Evolutionary conservation across 1,140 invertebrate genomes (phyloP).

Genomic region (Adoxophyes honmai): DNA sequence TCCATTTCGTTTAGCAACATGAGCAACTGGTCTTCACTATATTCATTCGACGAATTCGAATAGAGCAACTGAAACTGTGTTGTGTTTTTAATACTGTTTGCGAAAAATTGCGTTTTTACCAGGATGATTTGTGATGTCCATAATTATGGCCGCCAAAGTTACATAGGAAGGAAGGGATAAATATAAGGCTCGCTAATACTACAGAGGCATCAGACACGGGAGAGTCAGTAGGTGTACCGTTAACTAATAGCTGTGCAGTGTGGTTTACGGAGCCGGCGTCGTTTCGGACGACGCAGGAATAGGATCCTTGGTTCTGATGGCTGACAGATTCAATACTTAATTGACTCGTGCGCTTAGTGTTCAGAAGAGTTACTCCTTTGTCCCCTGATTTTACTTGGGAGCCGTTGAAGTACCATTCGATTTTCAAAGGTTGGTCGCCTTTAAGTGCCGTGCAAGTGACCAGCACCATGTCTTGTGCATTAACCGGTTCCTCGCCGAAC

Average conservation of each 20-base stretch:
- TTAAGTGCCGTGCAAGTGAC: constrained; percentile 78
- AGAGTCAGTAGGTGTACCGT: constrained; percentile 75
- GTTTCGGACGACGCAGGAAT: constrained; percentile 84
- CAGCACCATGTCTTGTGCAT: constrained; percentile 79
- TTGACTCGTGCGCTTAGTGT: constrained; percentile 81
- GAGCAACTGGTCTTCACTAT: constrained; percentile 78
- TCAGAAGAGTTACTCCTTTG: constrained; percentile 80
- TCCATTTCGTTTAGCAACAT: constrained; percentile 84
- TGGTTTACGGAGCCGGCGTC: constrained; percentile 80
- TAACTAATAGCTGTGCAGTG: constrained; percentile 82
- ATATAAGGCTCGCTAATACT: constrained; percentile 33
- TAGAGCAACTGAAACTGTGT: constrained; percentile 66
- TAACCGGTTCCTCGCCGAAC: constrained; percentile 77
- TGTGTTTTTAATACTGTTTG: constrained; percentile 10
- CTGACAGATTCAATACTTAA: constrained; percentile 83
- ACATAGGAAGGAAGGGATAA: constrained; percentile 35
- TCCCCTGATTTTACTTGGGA: constrained; percentile 64
- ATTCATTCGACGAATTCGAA: constrained; percentile 74
- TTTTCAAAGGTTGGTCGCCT: constrained; percentile 82
- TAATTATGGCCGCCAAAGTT: constrained; percentile 74
- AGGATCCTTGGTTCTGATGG: constrained; percentile 85
- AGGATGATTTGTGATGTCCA: constrained; percentile 7
- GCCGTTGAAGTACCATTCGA: constrained; percentile 80
- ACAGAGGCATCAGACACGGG: constrained; percentile 29
- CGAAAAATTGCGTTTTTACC: neutral